Percentiles rank a stretch among this genome's conserved stretches.
Conservation (phyloP, 2,797 vertebrate genomes). For the Nyctibius grandis region DNA sequence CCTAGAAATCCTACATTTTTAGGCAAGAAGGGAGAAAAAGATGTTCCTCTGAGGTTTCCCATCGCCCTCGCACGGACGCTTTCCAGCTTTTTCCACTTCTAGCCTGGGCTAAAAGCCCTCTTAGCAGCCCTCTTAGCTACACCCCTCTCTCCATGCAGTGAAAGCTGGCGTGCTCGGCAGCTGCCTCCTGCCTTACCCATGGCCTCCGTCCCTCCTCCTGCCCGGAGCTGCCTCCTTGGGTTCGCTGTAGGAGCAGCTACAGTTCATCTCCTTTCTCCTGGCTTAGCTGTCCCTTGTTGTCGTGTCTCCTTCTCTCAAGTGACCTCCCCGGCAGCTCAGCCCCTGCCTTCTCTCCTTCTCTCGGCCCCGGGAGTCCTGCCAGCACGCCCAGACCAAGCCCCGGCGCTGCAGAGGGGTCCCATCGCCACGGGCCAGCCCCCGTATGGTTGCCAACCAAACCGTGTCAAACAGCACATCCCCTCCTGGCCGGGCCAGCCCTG, state of each 20-base stretch:
- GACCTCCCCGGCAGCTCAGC: background rate
- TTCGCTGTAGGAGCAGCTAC: background rate
- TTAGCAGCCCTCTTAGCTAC: no score
- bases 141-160: background rate
- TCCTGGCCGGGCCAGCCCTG: background rate
- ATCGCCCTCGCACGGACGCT: fast-evolving
- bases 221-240: background rate
- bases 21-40: background rate
- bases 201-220: background rate
- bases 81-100: no score
- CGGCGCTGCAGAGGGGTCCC: background rate
- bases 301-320: background rate
- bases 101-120: no score
- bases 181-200: background rate
- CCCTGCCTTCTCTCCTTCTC: no score
- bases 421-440: fast-evolving
- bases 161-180: background rate
- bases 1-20: background rate
- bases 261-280: background rate
- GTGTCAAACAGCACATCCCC: background rate
- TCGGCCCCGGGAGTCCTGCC: background rate
- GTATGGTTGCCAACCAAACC: background rate
- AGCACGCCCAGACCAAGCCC: background rate
- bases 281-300: background rate
- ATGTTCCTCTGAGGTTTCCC: background rate